Conservation (phyloP, 37 sponge, comb jelly and placozoan species). For the Tethya wilhelma region DNA sequence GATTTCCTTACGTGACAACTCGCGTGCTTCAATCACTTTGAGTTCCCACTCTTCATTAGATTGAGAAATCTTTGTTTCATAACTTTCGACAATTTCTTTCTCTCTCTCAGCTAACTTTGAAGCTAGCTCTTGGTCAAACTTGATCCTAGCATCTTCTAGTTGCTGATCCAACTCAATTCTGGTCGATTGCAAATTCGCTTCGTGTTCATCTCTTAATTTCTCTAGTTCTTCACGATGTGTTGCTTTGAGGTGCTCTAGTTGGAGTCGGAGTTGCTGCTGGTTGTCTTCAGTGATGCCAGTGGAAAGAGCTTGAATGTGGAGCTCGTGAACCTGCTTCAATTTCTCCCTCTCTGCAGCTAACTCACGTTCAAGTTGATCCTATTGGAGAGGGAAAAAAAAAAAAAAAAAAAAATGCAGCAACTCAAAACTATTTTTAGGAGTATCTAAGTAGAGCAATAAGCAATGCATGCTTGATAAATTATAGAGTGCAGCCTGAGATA, state of each 20-base stretch:
- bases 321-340: neutral
- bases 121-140: slow-evolving; percentile 21
- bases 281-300: neutral
- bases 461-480: too few relatives aligned
- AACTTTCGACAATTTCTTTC: slow-evolving; percentile 21
- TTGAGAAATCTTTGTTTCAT: neutral
- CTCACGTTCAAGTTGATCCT: slow-evolving; percentile 17
- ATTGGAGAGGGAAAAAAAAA: neutral
- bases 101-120: slow-evolving; percentile 34
- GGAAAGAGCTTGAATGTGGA: neutral
- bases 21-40: neutral
- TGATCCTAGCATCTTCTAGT: neutral
- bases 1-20: too few relatives aligned
- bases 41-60: slow-evolving; percentile 19
- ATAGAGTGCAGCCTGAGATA: too few relatives aligned
- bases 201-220: neutral
- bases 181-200: neutral
- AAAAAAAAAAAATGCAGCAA: neutral
- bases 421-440: too few relatives aligned
- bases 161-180: neutral
- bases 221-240: neutral
- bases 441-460: too few relatives aligned
- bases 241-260: neutral
- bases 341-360: slow-evolving; percentile 8
- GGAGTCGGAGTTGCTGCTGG: slow-evolving; percentile 7